These are phyloP conservation scores for Eumaeus atala DNA, from an alignment of 1,140 invertebrate species.

Conservation along the genomic window DNA sequence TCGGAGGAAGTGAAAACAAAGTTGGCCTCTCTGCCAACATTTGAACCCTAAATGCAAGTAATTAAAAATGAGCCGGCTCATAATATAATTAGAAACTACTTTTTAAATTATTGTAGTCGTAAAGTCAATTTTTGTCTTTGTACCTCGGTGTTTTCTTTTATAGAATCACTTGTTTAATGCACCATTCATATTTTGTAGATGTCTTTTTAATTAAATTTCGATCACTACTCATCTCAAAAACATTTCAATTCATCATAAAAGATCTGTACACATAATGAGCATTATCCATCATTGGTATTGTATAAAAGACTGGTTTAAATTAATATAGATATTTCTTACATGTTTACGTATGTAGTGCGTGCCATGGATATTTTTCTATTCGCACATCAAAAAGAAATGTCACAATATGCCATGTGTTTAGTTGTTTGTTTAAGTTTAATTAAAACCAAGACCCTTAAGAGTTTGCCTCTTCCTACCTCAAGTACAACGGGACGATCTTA, in stretches of 20 bases:
- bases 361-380: slow-evolving; percentile 4
- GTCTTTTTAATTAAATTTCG: slow-evolving; percentile 1
- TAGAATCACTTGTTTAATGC: too few species aligned
- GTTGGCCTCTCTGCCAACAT: slow-evolving; percentile 67
- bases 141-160: neutral
- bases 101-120: slow-evolving; percentile 2
- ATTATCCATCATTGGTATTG: slow-evolving; percentile 1
- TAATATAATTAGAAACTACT: slow-evolving; percentile 9
- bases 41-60: slow-evolving; percentile 37
- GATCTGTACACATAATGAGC: neutral
- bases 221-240: slow-evolving; percentile 2
- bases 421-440: slow-evolving; percentile 1
- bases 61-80: neutral
- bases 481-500: slow-evolving; percentile 5
- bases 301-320: slow-evolving; percentile 16
- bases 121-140: neutral
- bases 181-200: slow-evolving; percentile 3
- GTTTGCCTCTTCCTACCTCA: slow-evolving; percentile 7
- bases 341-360: neutral
- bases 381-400: slow-evolving; percentile 6
- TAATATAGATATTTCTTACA: slow-evolving; percentile 13
- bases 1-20: slow-evolving; percentile 71
- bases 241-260: slow-evolving; percentile 6
- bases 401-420: slow-evolving; percentile 3
- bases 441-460: neutral